Percentiles rank a stretch among this genome's conserved stretches.
phyloP scores from a whole-genome alignment of 2,888 invertebrate genomes.

The Zygaena filipendulae region DNA sequence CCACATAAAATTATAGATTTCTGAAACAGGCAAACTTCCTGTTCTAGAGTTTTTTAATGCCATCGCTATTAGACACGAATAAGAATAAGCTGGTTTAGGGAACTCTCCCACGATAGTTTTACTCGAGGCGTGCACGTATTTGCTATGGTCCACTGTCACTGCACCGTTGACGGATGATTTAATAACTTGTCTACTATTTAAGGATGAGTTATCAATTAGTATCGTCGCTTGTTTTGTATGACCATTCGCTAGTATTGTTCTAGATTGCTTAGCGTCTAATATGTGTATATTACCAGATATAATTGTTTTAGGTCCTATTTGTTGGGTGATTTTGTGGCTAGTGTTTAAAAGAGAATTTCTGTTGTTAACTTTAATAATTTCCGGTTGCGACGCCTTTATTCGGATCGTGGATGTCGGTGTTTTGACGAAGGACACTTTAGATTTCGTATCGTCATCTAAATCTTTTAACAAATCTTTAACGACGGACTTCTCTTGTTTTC shows the following conservation, averaged over 20 bases:
- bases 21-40: constrained; percentile 95
- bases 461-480: constrained; percentile 75
- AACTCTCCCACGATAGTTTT: constrained; percentile 72
- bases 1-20: constrained; percentile 99
- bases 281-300: constrained; percentile 67
- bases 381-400: constrained; percentile 48
- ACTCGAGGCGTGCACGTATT: constrained; percentile 43
- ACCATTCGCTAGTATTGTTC: constrained; percentile 57
- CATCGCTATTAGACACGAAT: constrained; percentile 98
- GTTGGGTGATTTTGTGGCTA: constrained; percentile 51
- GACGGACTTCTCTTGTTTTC: constrained; percentile 63
- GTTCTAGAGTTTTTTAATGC: constrained; percentile 95
- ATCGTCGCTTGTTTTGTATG: constrained; percentile 60
- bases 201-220: constrained; percentile 56
- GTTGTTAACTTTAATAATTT: constrained; percentile 53
- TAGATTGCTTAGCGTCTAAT: constrained; percentile 59
- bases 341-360: constrained; percentile 57
- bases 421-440: constrained; percentile 31
- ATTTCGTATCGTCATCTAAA: constrained; percentile 42
- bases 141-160: constrained; percentile 50
- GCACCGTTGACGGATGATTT: constrained; percentile 52
- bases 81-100: constrained; percentile 97
- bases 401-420: constrained; percentile 38
- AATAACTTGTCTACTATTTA: constrained; percentile 58
- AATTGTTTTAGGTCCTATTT: constrained; percentile 58